phyloP scores from a whole-genome alignment of 92 coral and sea anemone genomes.

The Parazoanthus atlanticus region DNA sequence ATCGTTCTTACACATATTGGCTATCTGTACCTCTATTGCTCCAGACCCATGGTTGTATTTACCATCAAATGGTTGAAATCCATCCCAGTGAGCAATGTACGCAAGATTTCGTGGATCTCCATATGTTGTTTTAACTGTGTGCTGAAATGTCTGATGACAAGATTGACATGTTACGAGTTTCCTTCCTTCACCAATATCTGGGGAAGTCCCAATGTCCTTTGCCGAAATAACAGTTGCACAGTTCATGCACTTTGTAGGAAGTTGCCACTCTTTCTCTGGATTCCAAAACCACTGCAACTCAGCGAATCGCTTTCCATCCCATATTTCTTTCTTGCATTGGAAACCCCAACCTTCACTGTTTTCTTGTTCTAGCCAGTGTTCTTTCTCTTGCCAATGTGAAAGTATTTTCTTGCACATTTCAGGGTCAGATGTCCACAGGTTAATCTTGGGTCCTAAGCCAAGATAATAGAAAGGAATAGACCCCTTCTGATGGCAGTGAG shows the following conservation, averaged over 20 bases:
- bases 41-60: constrained; percentile 49
- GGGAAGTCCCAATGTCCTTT: constrained; percentile 23
- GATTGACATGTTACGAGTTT: neutral
- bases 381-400: constrained; percentile 26
- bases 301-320: constrained; percentile 46
- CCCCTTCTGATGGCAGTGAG: constrained; percentile 37
- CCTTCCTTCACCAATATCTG: neutral
- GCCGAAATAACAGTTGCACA: constrained; percentile 36
- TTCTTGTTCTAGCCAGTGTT: constrained; percentile 39
- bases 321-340: constrained; percentile 27
- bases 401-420: neutral
- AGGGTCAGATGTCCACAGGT: constrained; percentile 13
- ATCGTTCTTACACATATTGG: constrained; percentile 23
- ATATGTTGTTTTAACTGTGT: neutral
- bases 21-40: constrained; percentile 35
- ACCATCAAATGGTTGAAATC: constrained; percentile 30
- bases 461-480: constrained; percentile 42
- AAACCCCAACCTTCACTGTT: constrained; percentile 43
- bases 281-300: constrained; percentile 53
- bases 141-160: constrained; percentile 14
- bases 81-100: constrained; percentile 20
- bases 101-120: constrained; percentile 27
- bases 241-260: constrained; percentile 26
- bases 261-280: constrained; percentile 38
- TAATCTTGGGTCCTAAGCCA: constrained; percentile 32